These are phyloP conservation scores for Sisyra terminalis DNA, from an alignment of 2,888 invertebrate species.

Conservation along the genomic window DNA sequence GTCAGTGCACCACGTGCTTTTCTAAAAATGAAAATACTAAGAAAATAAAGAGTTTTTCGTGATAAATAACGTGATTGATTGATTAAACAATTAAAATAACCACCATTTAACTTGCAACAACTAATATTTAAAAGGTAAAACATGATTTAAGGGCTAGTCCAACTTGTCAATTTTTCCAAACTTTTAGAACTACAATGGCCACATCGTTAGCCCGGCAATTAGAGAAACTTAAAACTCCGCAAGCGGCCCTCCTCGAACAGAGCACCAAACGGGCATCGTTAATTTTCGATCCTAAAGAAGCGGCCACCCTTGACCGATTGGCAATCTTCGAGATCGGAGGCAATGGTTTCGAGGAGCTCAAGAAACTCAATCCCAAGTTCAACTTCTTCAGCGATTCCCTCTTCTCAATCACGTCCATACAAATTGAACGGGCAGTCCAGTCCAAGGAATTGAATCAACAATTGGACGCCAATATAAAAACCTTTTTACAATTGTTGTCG, in stretches of 20 bases:
- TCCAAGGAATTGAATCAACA: slow-evolving; percentile 54
- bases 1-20: too few relatives aligned
- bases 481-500: slow-evolving; percentile 64
- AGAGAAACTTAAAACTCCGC: slow-evolving; percentile 55
- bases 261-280: slow-evolving; percentile 59
- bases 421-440: slow-evolving; percentile 68
- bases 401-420: slow-evolving; percentile 59
- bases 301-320: slow-evolving; percentile 68
- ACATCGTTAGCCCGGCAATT: slow-evolving; percentile 71
- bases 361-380: slow-evolving; percentile 54
- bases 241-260: slow-evolving; percentile 47
- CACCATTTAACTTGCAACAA: too few relatives aligned
- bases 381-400: slow-evolving; percentile 54
- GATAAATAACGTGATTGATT: too few relatives aligned
- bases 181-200: slow-evolving; percentile 26
- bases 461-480: slow-evolving; percentile 56
- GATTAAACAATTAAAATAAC: too few relatives aligned
- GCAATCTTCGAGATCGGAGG: slow-evolving; percentile 76
- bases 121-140: too few relatives aligned
- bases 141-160: too few relatives aligned
- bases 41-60: too few relatives aligned
- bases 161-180: too few relatives aligned
- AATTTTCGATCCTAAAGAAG: slow-evolving; percentile 79
- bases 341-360: slow-evolving; percentile 71
- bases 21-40: too few relatives aligned